Percentiles rank a stretch among this genome's conserved stretches.
phyloP scores from a whole-genome alignment of 2,797 vertebrate species.

The Enteromius thamalakanensis region DNA sequence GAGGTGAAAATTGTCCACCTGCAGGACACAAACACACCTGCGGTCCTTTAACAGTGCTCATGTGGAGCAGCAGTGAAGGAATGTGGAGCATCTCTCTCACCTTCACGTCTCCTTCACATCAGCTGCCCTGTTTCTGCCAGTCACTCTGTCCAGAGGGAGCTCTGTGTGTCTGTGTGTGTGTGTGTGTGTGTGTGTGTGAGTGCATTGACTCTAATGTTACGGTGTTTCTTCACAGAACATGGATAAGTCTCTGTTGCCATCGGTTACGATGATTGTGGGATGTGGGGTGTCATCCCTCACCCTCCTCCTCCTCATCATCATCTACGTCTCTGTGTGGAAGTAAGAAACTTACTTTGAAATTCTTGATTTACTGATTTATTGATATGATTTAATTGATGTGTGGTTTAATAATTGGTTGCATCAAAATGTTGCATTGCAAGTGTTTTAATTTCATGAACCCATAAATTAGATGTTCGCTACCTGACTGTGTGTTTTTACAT shows the following conservation, averaged over 20 bases:
- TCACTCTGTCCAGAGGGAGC: conserved; percentile 72
- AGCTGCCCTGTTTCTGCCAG: conserved; percentile 79
- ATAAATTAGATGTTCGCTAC: not conserved
- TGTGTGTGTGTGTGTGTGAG: conserved; percentile 44
- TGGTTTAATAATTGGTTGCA: not conserved
- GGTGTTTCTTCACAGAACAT: conserved; percentile 82
- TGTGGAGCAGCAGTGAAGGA: conserved; percentile 17
- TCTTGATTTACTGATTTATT: not conserved
- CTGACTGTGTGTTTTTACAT: not conserved
- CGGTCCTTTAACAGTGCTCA: not conserved
- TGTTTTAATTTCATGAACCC: not conserved
- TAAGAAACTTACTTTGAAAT: conserved; percentile 67
- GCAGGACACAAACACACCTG: conserved; percentile 38
- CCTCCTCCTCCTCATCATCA: conserved; percentile 96
- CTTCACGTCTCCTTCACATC: conserved; percentile 80
- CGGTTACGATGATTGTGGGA: conserved; percentile 97
- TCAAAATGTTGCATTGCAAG: not conserved
- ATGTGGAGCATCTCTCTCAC: conserved; percentile 64
- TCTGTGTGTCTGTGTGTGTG: conserved; percentile 31
- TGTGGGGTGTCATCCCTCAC: conserved; percentile 98
- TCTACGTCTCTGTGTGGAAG: conserved; percentile 99
- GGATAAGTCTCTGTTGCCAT: conserved; percentile 92
- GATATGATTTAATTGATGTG: not conserved
- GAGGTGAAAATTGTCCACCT: conserved; percentile 76
- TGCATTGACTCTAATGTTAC: conserved; percentile 26